A percentile compares a stretch with the other conserved stretches of the same genome.
Conservation (phyloP, 2,797 vertebrate genomes). For the Fundulus diaphanus region DNA sequence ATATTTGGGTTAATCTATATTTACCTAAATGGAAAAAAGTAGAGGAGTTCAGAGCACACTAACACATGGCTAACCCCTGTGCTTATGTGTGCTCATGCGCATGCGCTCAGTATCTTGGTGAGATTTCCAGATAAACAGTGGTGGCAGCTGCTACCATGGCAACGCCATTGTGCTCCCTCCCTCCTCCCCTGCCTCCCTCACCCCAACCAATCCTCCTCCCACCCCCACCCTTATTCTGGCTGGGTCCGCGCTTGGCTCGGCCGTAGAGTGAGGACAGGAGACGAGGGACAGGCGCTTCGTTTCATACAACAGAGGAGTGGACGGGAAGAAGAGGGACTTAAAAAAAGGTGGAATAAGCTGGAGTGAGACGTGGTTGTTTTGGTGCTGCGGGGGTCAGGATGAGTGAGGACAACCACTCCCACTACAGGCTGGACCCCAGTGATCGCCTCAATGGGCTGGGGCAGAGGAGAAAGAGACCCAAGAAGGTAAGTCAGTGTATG, state of each 20-base stretch:
- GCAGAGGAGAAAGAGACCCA: slow-evolving; percentile 88
- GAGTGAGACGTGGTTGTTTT: slow-evolving; percentile 11
- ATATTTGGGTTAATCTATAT: not conserved
- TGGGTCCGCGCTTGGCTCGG: slow-evolving; percentile 68
- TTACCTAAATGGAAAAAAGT: not conserved
- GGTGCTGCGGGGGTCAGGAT: slow-evolving; percentile 65
- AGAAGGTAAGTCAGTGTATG: slow-evolving; percentile 84
- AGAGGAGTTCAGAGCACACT: not conserved
- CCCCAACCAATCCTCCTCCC: slow-evolving; percentile 27
- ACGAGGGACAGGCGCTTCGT: slow-evolving; percentile 61
- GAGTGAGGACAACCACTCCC: slow-evolving; percentile 89
- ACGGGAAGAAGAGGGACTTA: slow-evolving; percentile 26
- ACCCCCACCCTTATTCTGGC: slow-evolving; percentile 52
- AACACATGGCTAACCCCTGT: not conserved
- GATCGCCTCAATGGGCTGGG: slow-evolving; percentile 88
- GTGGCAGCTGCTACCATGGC: slow-evolving; percentile 91
- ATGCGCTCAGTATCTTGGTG: slow-evolving; percentile 73
- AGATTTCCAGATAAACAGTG: slow-evolving; percentile 88
- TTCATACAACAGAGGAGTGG: slow-evolving; percentile 39
- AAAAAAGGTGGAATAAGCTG: slow-evolving; percentile 32
- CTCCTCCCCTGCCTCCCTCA: slow-evolving; percentile 48
- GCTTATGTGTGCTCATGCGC: slow-evolving; percentile 6
- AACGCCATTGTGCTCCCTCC: slow-evolving; percentile 84
- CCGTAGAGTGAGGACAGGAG: slow-evolving; percentile 73
- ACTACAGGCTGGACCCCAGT: slow-evolving; percentile 86